Evolutionary conservation across 2,113 vertebrate genomes (phyloP).

Genomic region (Percopsis transmontana): DNA sequence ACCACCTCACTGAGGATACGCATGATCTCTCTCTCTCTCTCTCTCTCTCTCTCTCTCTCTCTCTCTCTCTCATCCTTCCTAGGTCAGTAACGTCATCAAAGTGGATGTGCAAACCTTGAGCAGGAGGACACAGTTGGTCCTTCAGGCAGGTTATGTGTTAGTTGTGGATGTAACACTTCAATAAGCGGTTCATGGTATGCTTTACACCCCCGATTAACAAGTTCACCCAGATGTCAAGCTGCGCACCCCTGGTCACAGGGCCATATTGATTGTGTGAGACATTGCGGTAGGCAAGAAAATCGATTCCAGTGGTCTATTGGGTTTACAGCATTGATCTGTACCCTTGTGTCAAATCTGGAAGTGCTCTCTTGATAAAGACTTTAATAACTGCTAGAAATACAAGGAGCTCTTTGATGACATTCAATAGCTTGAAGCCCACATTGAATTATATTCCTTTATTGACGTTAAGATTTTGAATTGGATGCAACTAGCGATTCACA

Average conservation of each 20-base stretch:
- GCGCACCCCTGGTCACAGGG: constrained; percentile 28
- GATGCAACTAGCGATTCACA: not conserved
- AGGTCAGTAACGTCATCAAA: constrained; percentile 13
- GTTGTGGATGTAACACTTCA: constrained; percentile 13
- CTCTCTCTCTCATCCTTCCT: not conserved
- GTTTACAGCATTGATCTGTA: constrained; percentile 6
- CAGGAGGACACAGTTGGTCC: constrained; percentile 37
- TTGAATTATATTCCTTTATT: not conserved
- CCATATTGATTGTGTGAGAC: constrained; percentile 11
- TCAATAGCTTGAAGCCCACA: not conserved
- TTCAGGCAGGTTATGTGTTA: constrained; percentile 26
- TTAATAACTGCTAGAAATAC: not conserved
- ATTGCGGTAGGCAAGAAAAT: constrained; percentile 32
- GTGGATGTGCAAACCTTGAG: constrained; percentile 28
- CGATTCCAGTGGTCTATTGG: constrained; percentile 16
- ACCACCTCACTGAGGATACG: not conserved
- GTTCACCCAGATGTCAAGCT: constrained; percentile 46
- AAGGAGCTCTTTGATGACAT: no score
- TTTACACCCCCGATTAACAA: constrained; percentile 42
- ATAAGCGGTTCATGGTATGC: constrained; percentile 38
- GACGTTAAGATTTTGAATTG: not conserved
- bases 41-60: not conserved
- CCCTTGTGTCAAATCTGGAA: constrained; percentile 4
- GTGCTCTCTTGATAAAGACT: constrained; percentile 31
- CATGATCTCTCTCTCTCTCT: not conserved